Conservation (phyloP, 2,888 invertebrate genomes). For the Eudemis profundana region DNA sequence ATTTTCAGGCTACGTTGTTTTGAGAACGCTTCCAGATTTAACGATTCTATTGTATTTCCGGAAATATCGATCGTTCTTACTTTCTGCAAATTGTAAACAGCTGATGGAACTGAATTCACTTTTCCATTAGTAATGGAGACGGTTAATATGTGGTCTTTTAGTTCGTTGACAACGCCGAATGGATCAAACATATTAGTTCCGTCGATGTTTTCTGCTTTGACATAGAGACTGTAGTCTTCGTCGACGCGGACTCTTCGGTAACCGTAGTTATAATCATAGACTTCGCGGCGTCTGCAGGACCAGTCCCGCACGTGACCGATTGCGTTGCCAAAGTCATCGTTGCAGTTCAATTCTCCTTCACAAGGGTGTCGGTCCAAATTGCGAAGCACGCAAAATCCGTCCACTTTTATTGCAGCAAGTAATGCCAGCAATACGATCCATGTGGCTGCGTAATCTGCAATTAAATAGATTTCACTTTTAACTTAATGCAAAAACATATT, state of each 20-base stretch:
- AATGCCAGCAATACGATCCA: constrained; percentile 15
- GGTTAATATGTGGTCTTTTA: constrained; percentile 15
- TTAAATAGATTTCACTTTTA: neutral
- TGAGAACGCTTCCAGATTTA: constrained; percentile 20
- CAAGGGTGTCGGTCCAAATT: constrained; percentile 5
- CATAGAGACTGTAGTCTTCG: constrained; percentile 25
- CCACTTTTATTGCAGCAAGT: constrained; percentile 20
- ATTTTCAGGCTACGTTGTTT: neutral
- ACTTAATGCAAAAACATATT: neutral
- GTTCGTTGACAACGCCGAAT: neutral
- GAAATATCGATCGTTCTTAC: constrained; percentile 23
- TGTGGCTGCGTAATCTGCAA: constrained; percentile 9
- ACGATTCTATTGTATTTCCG: constrained; percentile 17
- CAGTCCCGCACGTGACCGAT: constrained; percentile 9
- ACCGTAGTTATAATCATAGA: constrained; percentile 14
- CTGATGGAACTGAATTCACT: constrained; percentile 22
- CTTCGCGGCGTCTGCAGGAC: constrained; percentile 31
- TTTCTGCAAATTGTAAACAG: constrained; percentile 4
- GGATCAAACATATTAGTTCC: neutral
- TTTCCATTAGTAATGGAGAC: constrained; percentile 23
- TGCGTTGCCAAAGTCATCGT: constrained; percentile 12
- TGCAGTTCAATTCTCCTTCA: constrained; percentile 12
- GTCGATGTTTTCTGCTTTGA: constrained; percentile 19
- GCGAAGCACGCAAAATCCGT: neutral
- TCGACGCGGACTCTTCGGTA: constrained; percentile 6